Conservation (phyloP, 1,140 invertebrate species). For the Magallana gigas region DNA sequence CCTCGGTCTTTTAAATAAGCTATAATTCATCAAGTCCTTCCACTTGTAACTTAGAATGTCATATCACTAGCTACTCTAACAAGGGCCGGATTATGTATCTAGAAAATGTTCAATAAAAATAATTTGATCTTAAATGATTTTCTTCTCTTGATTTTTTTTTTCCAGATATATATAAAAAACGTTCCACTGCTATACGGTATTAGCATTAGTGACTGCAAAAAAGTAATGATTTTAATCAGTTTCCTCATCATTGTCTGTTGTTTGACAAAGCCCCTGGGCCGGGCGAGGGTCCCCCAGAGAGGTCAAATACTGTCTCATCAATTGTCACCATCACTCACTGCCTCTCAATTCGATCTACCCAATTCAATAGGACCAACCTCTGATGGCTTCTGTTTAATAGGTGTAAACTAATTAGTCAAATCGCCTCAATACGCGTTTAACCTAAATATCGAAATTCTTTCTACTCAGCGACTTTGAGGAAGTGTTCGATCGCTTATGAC, state of each 20-base stretch:
- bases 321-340: not conserved
- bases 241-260: not conserved
- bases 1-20: too few species aligned
- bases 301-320: not conserved
- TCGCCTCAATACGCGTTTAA: not conserved
- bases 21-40: too few species aligned
- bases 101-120: too few species aligned
- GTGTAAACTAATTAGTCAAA: conserved; percentile 20
- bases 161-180: too few species aligned
- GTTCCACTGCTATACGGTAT: not conserved
- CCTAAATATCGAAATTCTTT: not conserved
- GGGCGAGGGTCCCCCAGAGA: not conserved
- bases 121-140: too few species aligned
- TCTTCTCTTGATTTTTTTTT: too few species aligned
- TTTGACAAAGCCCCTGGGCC: not conserved
- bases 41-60: too few species aligned
- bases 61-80: too few species aligned
- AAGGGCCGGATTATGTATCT: too few species aligned
- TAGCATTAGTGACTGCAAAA: not conserved
- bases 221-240: not conserved
- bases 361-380: not conserved
- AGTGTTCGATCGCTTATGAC: not conserved
- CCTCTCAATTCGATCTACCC: conserved; percentile 4
- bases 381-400: not conserved
- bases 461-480: conserved; percentile 12